Evolutionary conservation across 2,113 vertebrate genomes (phyloP).

Genomic region (Lepidothrix coronata): DNA sequence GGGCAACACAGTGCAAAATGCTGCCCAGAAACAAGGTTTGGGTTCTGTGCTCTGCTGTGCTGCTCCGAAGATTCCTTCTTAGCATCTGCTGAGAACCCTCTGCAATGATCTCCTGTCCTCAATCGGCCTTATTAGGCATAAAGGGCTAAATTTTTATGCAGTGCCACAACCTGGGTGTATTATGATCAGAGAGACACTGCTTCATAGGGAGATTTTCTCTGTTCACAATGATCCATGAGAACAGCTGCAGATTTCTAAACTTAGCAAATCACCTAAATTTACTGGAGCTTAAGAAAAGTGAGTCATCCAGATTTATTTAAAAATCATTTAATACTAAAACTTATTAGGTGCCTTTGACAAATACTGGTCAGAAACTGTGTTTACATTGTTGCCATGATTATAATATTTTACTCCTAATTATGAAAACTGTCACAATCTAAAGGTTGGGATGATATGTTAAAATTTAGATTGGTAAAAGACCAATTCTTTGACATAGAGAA

Average conservation of each 20-base stretch:
- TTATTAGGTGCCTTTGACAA: neutral
- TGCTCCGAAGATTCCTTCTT: neutral
- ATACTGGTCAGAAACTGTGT: neutral
- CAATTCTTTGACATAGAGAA: neutral
- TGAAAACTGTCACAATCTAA: neutral
- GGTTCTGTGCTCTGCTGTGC: neutral
- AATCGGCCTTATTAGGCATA: neutral
- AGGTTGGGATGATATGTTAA: neutral
- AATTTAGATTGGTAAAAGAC: neutral
- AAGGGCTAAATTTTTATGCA: neutral
- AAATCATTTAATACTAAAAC: neutral
- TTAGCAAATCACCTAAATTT: conserved; percentile 5
- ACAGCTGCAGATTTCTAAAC: neutral
- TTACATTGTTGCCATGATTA: neutral
- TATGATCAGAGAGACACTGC: neutral
- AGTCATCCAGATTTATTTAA: neutral
- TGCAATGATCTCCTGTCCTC: neutral
- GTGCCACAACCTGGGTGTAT: neutral
- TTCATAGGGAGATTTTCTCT: neutral
- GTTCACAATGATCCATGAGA: neutral
- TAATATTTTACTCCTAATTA: neutral
- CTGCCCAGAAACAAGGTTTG: neutral
- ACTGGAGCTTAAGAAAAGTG: neutral
- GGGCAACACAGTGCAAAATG: neutral
- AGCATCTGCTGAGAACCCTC: neutral